Evolutionary conservation across 2,113 vertebrate species (phyloP), one percentile per base, ranked within the genome.

Genomic region (Glaucidium brasilianum): DNA sequence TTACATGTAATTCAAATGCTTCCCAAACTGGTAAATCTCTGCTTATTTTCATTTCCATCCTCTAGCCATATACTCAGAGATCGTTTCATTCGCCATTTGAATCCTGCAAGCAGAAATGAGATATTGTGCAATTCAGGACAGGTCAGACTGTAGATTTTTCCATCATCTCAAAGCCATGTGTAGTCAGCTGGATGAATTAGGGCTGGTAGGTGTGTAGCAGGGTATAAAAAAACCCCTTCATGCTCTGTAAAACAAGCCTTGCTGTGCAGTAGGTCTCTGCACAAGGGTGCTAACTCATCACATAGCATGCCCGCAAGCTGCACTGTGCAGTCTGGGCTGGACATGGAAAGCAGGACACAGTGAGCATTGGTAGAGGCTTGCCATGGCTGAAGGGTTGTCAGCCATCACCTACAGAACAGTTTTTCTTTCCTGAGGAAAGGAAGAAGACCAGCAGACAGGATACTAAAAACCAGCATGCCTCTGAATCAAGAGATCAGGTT

Each of bases 271-370:
- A 43, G 56, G 41, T 17, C 52, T 55, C 56, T 74, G 60, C 50
- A 67, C 52, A 67, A 62, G 29, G 22, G 8, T 58, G 49, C 6
- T 21, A 25, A 27, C 73, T 73, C 0, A 1, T 45, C 32, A 13
- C 49, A 34, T 25, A 32, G 26, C 0, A 0, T 85, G 55, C 69
- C 43, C 4, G 1, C 37, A 62, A 34, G 25, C 62, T 60, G 66
- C 58, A 22, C 58, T 39, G 12, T 3, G 1, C 47, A 58, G 30
- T 9, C 39, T 3, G 1, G 55, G 56, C 41, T 75, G 37, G n/a
- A 29, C 0, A 0, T 63, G 53, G 68, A 85, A 72, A 43, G n/a
- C 60, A 76, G 55, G 59, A 60, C 45, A 59, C 30, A 72, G 20
- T 3, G 5, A 43, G n/a, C 13, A 25, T 58, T 67, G 6, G 41